Percentiles rank a stretch among this genome's conserved stretches.
phyloP scores from a whole-genome alignment of 2,888 invertebrate species.

The Drosophila limbata region DNA sequence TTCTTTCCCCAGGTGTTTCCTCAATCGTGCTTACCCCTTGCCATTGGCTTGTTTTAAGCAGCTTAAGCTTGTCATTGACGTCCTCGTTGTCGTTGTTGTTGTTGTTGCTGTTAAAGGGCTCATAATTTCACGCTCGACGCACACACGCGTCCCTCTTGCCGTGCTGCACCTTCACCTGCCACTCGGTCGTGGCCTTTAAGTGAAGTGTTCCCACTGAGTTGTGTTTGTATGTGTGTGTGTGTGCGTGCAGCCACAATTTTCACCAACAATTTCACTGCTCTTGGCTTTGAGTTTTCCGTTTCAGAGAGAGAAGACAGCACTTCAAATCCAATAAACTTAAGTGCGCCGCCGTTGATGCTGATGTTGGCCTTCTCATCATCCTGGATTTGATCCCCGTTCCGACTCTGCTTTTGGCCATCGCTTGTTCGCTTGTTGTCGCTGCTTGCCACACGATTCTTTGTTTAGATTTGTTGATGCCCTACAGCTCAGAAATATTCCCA shows the following conservation, averaged over 20 bases:
- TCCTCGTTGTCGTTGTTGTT: slow-evolving; percentile 40
- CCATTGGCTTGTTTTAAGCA: slow-evolving; percentile 76
- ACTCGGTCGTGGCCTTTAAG: slow-evolving; percentile 53
- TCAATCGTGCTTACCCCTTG: slow-evolving; percentile 38
- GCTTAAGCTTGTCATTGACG: slow-evolving; percentile 80
- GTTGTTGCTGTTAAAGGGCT: slow-evolving; percentile 65
- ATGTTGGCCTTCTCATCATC: slow-evolving; percentile 3
- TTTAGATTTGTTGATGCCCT: slow-evolving; percentile 12
- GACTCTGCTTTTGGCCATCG: neutral
- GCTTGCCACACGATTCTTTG: slow-evolving; percentile 32
- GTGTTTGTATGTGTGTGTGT: slow-evolving; percentile 23
- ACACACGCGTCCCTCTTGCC: slow-evolving; percentile 51
- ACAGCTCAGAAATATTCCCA: neutral
- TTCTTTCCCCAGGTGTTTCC: slow-evolving; percentile 8
- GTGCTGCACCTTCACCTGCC: slow-evolving; percentile 44
- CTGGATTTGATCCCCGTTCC: slow-evolving; percentile 9
- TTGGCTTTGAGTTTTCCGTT: slow-evolving; percentile 36
- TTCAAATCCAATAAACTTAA: slow-evolving; percentile 78
- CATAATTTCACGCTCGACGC: slow-evolving; percentile 77
- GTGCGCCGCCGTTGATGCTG: slow-evolving; percentile 49
- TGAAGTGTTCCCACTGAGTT: slow-evolving; percentile 46
- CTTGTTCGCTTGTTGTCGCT: slow-evolving; percentile 25
- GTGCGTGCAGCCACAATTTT: slow-evolving; percentile 54
- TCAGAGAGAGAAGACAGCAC: slow-evolving; percentile 52
- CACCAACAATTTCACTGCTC: slow-evolving; percentile 41